Evolutionary conservation across 2,888 invertebrate species (phyloP), one percentile per base, ranked within the genome.

Genomic region (Alloscopus bannaensis): DNA sequence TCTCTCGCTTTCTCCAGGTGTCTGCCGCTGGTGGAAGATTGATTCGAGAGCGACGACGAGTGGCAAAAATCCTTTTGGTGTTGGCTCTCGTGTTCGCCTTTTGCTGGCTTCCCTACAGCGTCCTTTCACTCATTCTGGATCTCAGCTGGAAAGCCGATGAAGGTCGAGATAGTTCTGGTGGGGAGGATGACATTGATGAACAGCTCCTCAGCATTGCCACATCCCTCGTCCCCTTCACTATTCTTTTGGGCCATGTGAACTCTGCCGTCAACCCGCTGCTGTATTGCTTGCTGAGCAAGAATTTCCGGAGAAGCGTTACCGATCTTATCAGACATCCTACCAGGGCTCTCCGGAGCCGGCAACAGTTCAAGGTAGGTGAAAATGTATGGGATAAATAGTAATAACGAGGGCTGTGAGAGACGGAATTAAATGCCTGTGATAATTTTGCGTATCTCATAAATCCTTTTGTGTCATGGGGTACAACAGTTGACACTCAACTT

Each of bases 61-160:
- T 94, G 11, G 94, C 94, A 0, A 92, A 93, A 90, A 93, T 94
- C 83, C 89, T 94, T 20, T 89, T 94, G 0, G 90, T 93, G 0
- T 89, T 94, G 16, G 94, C 94, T 0, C 90, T 93, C 1, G 90
- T 94, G 24, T 94, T 94, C 87, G 93, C 93, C 0, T 87, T 92
- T 3, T 94, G 94, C 88, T 94, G 94, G 94, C 89, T 94, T 55
- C 94, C 94, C 0, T 93, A 94, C 89, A 93, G 93, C 88, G 91
- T 93, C 59, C 89, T 93, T 26, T 91, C 91, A 86, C 89, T 94
- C 18, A 88, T 94, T 65, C 88, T 92, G 4, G 94, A 94, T 86
- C 90, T 92, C 16, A 84, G 86, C 65, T 79, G 85, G 18, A 85
- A 84, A 11, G 69, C 83, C 1, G 81, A 86, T 6, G 75, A 82